Base-by-base conservation (phyloP, 1,140 invertebrate genomes). In the Hylyphantes graminicola region DNA sequence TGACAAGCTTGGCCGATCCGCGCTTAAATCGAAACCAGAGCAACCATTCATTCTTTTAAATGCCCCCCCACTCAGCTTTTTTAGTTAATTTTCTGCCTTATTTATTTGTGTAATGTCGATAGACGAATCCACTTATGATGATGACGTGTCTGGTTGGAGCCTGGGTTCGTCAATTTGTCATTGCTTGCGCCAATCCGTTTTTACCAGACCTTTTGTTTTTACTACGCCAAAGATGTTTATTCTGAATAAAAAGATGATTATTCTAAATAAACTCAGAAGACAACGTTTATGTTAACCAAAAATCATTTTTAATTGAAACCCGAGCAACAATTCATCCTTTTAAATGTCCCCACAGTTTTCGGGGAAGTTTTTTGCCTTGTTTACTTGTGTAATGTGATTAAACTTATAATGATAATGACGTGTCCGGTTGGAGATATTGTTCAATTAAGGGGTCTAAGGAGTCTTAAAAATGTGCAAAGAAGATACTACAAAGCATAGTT, bases 11-110 rank as follows among this genome's bases (percentile, higher is more conserved):
- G n/a, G 70, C 19, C 21, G 50, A 74, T 76, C 74, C 21, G 61
- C 63, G 10, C 76, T 65, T 78, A 67, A 78, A 78, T 78, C 75
- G 63, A 78, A 63, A 65, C 76, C 63, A 48, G 75, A 77, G 65
- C 75, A 77, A 77, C 75, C 59, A 50, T 77, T 21, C 61, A 15
- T 48, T 50, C 21, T 78, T 78, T 78, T 78, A 78, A 78, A 78
- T 78, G 63, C 61, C 76, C 67, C 76, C 67, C 63, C 48, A 67
- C 76, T n/a, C 54, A 78, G 76, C 65, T 78, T 78, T 76, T 35
- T 67, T 55, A 13, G 76, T 17, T 48, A 63, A 78, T 78, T 78
- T 78, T 78, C 61, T 64, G 63, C 51, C 50, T 78, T 64, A 78
- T 78, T 78, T 78, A 78, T 78, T 78, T 65, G 67, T 78, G 76